Percentiles rank a stretch among this genome's conserved stretches.
Evolutionary conservation across 2,888 invertebrate species (phyloP).

Genomic region (Trimorus sp.): DNA sequence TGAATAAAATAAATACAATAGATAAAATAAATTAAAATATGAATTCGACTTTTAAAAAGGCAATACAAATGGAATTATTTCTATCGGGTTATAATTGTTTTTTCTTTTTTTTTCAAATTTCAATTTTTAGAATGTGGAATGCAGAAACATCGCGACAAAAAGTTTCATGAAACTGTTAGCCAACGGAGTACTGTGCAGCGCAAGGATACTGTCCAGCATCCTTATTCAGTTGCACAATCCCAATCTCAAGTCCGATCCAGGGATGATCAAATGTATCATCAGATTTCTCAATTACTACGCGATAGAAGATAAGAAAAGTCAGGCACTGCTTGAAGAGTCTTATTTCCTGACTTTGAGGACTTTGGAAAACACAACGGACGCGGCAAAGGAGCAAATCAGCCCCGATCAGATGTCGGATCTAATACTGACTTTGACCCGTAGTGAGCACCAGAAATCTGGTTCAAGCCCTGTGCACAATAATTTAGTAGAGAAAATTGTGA

Average conservation of each 20-base stretch:
- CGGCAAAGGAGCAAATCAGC: slow-evolving; percentile 88
- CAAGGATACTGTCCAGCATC: slow-evolving; percentile 87
- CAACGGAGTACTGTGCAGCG: slow-evolving; percentile 85
- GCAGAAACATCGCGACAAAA: slow-evolving; percentile 86
- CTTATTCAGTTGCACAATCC: slow-evolving; percentile 93
- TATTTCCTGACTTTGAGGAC: slow-evolving; percentile 88
- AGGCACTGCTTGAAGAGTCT: slow-evolving; percentile 85
- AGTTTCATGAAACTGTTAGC: slow-evolving; percentile 88
- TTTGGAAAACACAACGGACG: slow-evolving; percentile 88
- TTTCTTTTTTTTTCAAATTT: too few relatives aligned
- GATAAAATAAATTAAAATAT: too few relatives aligned
- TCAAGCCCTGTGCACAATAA: slow-evolving; percentile 74
- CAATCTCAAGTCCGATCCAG: slow-evolving; percentile 86
- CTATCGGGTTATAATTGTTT: too few relatives aligned
- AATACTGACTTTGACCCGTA: slow-evolving; percentile 86
- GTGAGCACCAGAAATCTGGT: slow-evolving; percentile 55
- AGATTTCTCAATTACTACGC: slow-evolving; percentile 86
- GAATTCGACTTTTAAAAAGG: too few relatives aligned
- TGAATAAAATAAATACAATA: too few relatives aligned
- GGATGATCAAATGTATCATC: slow-evolving; percentile 87
- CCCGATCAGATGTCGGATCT: slow-evolving; percentile 88
- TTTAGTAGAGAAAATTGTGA: slow-evolving; percentile 74
- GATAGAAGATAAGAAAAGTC: slow-evolving; percentile 83
- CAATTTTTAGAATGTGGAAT: slow-evolving; percentile 82
- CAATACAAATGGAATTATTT: too few relatives aligned